Evolutionary conservation across 2,797 vertebrate species (phyloP).

Genomic region (Prunella strophiata): DNA sequence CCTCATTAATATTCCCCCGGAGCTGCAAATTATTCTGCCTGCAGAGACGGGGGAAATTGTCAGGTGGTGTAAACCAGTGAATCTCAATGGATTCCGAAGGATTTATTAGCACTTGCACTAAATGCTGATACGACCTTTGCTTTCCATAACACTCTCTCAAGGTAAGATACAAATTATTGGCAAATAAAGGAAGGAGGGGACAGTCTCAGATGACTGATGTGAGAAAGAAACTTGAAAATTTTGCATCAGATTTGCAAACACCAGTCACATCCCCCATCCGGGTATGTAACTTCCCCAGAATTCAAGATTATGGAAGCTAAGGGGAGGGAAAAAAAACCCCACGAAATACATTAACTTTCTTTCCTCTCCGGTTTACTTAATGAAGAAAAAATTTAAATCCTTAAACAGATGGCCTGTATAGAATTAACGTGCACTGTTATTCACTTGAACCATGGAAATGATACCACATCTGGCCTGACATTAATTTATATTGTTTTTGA

Average conservation of each 20-base stretch:
- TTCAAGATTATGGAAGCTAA: not conserved
- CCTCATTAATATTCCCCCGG: not conserved
- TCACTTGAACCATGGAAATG: not conserved
- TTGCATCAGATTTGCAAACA: not conserved
- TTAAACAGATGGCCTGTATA: not conserved
- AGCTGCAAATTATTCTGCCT: not conserved
- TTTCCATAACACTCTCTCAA: not conserved
- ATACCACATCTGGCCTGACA: not conserved
- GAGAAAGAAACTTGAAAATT: not conserved
- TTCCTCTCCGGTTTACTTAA: not conserved
- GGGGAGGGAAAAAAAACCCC: accelerated
- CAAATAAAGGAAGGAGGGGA: not conserved
- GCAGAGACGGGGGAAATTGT: not conserved
- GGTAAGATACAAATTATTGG: not conserved
- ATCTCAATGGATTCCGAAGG: not conserved
- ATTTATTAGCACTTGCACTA: not conserved
- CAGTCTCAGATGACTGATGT: not conserved
- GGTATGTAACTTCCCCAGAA: not conserved
- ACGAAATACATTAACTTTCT: not conserved
- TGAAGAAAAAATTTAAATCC: not conserved
- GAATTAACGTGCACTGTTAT: not conserved
- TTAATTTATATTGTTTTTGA: not conserved
- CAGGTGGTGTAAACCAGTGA: not conserved
- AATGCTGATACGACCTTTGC: not conserved
- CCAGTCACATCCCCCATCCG: accelerated